phyloP scores from a whole-genome alignment of 2,113 vertebrate species.

The Vidua macroura region DNA sequence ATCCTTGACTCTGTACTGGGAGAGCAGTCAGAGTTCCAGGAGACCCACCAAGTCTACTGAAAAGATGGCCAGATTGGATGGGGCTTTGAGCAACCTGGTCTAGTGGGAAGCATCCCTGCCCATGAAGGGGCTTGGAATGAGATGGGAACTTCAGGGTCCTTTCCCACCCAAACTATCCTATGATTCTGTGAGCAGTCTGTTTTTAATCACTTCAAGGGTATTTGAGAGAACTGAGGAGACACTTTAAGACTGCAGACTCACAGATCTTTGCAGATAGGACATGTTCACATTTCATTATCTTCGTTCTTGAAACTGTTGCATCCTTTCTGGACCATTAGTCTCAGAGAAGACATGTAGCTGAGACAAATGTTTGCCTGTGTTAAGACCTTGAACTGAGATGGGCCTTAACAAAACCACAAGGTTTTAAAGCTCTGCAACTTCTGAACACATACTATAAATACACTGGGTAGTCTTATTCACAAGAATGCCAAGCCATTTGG shows the following conservation, averaged over 20 bases:
- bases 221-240: not conserved
- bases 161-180: not conserved
- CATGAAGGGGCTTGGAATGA: accelerated
- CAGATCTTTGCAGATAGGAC: not conserved
- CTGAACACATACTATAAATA: not conserved
- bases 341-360: not conserved
- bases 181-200: not conserved
- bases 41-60: not conserved
- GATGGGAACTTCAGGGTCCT: not conserved
- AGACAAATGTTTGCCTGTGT: not conserved
- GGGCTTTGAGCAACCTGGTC: not conserved
- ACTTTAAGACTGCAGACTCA: not conserved
- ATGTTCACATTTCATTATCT: accelerated
- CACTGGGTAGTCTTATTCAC: not conserved
- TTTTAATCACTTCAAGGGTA: not conserved
- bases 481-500: not conserved
- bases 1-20: not conserved
- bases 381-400: not conserved
- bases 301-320: not conserved
- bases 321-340: not conserved
- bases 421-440: not conserved
- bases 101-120: not conserved
- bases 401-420: not conserved
- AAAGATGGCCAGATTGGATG: not conserved
- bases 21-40: not conserved